These are phyloP conservation scores for Stomatorhinus ivindoensis DNA, from an alignment of 2,113 vertebrate genomes.

Conservation along the genomic window DNA sequence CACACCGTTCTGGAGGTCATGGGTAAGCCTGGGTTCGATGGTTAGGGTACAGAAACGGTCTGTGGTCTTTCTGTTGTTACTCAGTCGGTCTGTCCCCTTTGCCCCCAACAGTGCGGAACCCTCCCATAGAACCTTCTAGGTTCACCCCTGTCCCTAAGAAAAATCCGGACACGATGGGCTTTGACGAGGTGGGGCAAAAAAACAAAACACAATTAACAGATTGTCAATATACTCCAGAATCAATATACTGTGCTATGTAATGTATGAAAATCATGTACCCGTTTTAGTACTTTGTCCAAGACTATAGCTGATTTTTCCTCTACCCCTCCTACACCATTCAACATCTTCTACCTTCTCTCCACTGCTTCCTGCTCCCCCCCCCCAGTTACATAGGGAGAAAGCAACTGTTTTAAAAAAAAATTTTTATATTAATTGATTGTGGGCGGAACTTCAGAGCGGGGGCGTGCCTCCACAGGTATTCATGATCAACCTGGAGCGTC, in stretches of 20 bases:
- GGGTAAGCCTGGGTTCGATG: slow-evolving; percentile 56
- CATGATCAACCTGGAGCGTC: slow-evolving; percentile 77
- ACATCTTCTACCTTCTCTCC: background rate
- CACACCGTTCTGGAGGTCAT: slow-evolving; percentile 75
- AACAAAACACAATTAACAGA: background rate
- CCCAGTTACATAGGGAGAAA: too few species aligned
- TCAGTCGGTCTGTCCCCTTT: slow-evolving; percentile 39
- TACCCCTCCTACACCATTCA: background rate
- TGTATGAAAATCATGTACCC: background rate
- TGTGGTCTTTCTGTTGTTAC: slow-evolving; percentile 19
- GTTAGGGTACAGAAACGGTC: slow-evolving; percentile 21
- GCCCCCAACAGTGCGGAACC: slow-evolving; percentile 62
- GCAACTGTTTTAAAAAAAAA: background rate
- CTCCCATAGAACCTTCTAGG: slow-evolving; percentile 63
- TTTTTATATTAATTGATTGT: background rate
- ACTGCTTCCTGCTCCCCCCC: too few species aligned
- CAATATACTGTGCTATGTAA: background rate
- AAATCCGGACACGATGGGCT: slow-evolving; percentile 74
- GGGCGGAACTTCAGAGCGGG: background rate
- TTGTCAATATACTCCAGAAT: too few species aligned
- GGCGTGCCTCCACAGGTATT: slow-evolving; percentile 62
- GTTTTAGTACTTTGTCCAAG: background rate
- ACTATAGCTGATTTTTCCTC: background rate
- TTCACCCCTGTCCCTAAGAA: slow-evolving; percentile 56
- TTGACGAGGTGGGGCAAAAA: slow-evolving; percentile 74